Evolutionary conservation across 2,797 vertebrate species (phyloP), one percentile per base, ranked within the genome.

Genomic region (Sebastolobus alascanus): DNA sequence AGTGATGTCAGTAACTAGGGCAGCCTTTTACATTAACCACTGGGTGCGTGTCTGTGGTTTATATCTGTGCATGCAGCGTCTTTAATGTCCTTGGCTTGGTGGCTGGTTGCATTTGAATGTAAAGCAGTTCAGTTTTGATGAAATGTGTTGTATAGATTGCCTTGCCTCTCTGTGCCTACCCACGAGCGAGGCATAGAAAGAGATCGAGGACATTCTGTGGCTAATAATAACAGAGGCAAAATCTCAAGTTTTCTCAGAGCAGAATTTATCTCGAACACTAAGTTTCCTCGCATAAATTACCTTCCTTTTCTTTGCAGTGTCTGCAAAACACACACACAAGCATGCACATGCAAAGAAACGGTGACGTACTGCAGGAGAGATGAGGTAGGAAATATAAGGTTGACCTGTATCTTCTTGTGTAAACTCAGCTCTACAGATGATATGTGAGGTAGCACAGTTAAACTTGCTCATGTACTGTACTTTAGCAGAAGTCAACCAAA

Each of bases 191-290:
- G 43, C n/a, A 9, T 13, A 14, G 38, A 60, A 52, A 25, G 50
- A 54, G 20, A 54, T n/a, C n/a, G 50, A 54, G 50, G 50, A n/a
- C 50, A 18, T 67, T 35, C 20, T 59, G n/a, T 20, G 5, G n/a
- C 66, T 68, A 37, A 77, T 37, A 27, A 52, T n/a, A 60, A 64
- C 13, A 52, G 46, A 50, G 46, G 46, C 46, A 50, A 50, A 50
- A 50, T 50, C 46, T 50, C 46, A 50, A 50, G 46, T 50, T 50
- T 18, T 27, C 16, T 25, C 18, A 7, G 9, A 65, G 25, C 29
- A 18, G 29, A 59, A 29, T 14, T 14, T 43, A 31, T 25, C 50
- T 22, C 33, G 13, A 9, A 16, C 11, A 37, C 8, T 18, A 27
- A 50, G 56, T 25, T 38, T 52, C 22, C 16, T 50, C 6, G 0